Conservation (phyloP, 1,140 invertebrate genomes). For the Gonioctena quinquepunctata region DNA sequence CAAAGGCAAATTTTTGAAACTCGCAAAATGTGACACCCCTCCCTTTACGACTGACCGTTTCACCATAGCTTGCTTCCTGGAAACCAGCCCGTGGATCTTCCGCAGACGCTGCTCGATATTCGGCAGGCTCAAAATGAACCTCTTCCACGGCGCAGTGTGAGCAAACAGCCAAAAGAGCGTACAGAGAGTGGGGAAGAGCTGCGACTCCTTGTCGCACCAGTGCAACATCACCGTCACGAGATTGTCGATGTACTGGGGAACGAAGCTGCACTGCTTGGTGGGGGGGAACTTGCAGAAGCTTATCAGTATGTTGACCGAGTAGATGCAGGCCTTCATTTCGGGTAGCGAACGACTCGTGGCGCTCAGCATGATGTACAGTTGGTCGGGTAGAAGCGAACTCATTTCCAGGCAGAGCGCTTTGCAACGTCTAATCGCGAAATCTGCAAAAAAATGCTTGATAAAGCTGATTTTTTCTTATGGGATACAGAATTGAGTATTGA, state of each 20-base stretch:
- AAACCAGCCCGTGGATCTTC: slow-evolving; percentile 39
- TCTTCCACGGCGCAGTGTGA: slow-evolving; percentile 39
- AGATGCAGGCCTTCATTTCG: slow-evolving; percentile 59
- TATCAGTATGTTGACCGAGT: slow-evolving; percentile 58
- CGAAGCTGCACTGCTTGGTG: slow-evolving; percentile 37
- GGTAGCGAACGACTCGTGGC: slow-evolving; percentile 60
- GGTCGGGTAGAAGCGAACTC: slow-evolving; percentile 51
- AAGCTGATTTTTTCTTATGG: no score
- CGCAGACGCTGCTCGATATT: slow-evolving; percentile 36
- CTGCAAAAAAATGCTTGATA: slow-evolving; percentile 58
- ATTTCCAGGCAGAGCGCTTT: slow-evolving; percentile 55
- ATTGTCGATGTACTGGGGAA: slow-evolving; percentile 49
- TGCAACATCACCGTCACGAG: slow-evolving; percentile 62
- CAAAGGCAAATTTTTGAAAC: slow-evolving; percentile 25
- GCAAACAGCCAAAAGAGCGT: slow-evolving; percentile 68
- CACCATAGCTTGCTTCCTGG: slow-evolving; percentile 48
- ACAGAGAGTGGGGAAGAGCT: slow-evolving; percentile 63
- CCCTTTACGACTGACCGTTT: slow-evolving; percentile 16
- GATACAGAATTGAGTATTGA: no score
- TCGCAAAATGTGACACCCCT: slow-evolving; percentile 33
- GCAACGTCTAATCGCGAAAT: slow-evolving; percentile 59
- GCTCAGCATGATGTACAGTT: slow-evolving; percentile 58
- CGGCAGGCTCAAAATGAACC: slow-evolving; percentile 35
- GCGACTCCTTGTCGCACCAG: slow-evolving; percentile 66
- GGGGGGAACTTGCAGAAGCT: slow-evolving; percentile 58